These are phyloP conservation scores for Halesus radiatus DNA, from an alignment of 1,140 invertebrate genomes.

Conservation along the genomic window DNA sequence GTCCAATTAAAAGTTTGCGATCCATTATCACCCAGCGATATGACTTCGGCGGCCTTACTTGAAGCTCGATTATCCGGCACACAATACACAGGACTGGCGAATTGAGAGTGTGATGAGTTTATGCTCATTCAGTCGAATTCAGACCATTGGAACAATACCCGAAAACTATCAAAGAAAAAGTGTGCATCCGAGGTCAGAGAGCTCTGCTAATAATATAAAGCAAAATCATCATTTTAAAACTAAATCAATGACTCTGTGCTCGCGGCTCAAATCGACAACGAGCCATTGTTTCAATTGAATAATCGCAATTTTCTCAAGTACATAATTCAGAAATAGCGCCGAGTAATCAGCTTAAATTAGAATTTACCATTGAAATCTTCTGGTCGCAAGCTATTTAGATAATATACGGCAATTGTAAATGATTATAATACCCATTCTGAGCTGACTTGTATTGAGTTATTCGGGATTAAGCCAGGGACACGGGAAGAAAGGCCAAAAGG, in stretches of 20 bases:
- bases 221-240: no score
- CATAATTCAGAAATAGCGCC: neutral
- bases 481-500: neutral
- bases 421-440: neutral
- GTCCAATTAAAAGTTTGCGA: constrained; percentile 39
- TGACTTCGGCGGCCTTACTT: constrained; percentile 10
- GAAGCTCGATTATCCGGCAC: constrained; percentile 13
- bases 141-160: no score
- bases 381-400: neutral
- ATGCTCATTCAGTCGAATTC: no score
- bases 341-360: constrained; percentile 2
- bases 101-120: no score
- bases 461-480: neutral
- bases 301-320: constrained; percentile 10
- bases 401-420: neutral
- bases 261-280: neutral
- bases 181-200: no score
- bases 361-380: neutral
- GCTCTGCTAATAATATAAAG: no score
- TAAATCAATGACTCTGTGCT: no score
- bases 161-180: no score
- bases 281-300: constrained; percentile 10
- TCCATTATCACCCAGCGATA: constrained; percentile 29
- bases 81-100: neutral
- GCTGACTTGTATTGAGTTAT: neutral